A percentile compares a stretch with the other conserved stretches of the same genome.
Conservation (phyloP, 1,140 invertebrate genomes). For the Tetramorium simillimum region DNA sequence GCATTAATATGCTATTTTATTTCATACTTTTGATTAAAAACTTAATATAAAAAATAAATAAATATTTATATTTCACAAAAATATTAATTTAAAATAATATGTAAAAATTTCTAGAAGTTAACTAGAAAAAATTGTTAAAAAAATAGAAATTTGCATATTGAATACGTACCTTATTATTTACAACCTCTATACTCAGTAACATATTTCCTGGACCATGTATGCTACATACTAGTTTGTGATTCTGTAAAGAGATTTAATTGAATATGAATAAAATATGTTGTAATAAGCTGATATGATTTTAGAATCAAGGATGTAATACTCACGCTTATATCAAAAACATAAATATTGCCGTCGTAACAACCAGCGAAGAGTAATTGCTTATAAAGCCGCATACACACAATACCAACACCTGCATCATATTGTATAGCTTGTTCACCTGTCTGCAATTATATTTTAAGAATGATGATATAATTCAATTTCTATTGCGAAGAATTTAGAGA, state of each 20-base stretch:
- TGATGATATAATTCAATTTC: constrained; percentile 25
- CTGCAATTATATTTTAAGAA: constrained; percentile 79
- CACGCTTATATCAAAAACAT: constrained; percentile 87
- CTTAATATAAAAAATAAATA: not conserved
- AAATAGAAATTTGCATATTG: constrained; percentile 19
- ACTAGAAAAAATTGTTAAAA: not conserved
- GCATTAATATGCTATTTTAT: constrained; percentile 5
- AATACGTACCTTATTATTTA: constrained; percentile 86
- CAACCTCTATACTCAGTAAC: constrained; percentile 88
- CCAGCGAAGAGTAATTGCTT: constrained; percentile 88
- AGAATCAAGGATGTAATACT: constrained; percentile 31
- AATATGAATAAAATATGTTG: constrained; percentile 37
- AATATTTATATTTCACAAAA: not conserved
- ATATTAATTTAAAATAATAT: constrained; percentile 10
- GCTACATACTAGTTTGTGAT: constrained; percentile 85
- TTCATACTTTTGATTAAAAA: not conserved
- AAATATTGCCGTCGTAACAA: constrained; percentile 90
- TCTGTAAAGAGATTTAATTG: constrained; percentile 74
- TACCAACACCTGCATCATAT: constrained; percentile 88
- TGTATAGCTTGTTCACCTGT: constrained; percentile 86
- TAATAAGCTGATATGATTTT: not conserved
- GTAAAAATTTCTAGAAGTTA: not conserved
- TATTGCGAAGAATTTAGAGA: constrained; percentile 39
- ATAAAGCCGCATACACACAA: constrained; percentile 88
- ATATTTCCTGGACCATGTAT: constrained; percentile 88